Evolutionary conservation across 2,113 vertebrate species (phyloP).

Genomic region (Phasianus colchicus): DNA sequence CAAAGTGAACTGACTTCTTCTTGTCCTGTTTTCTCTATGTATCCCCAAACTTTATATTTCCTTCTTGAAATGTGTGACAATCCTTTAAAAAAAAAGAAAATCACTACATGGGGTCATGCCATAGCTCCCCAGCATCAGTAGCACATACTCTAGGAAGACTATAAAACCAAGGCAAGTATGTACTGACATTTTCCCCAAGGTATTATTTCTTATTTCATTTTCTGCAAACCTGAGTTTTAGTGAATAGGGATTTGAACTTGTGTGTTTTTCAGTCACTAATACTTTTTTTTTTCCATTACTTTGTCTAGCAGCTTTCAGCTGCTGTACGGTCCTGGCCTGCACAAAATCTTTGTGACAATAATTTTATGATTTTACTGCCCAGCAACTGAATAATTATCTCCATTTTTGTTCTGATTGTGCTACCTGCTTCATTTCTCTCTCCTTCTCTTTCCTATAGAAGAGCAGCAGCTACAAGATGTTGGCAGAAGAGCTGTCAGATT

Average conservation of each 20-base stretch:
- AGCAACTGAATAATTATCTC: background rate
- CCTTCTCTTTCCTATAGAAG: background rate
- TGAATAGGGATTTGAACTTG: background rate
- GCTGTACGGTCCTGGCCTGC: background rate
- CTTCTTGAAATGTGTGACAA: background rate
- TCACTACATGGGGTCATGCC: background rate
- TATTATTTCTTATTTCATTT: background rate
- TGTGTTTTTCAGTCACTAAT: background rate
- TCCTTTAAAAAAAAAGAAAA: background rate
- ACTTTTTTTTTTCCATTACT: background rate
- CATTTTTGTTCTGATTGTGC: background rate
- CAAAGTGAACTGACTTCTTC: background rate
- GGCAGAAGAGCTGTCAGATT: background rate
- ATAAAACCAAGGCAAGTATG: rapidly evolving
- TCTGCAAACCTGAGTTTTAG: background rate
- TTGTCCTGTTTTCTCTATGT: background rate
- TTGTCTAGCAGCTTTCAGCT: background rate
- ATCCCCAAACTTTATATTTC: background rate
- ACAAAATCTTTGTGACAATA: background rate
- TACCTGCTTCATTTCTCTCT: background rate
- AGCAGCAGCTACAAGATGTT: background rate
- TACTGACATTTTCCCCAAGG: background rate
- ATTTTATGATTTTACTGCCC: background rate
- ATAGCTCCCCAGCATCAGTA: background rate
- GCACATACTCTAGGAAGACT: rapidly evolving